A percentile compares a stretch with the other conserved stretches of the same genome.
Conservation (phyloP, 2,113 vertebrate genomes). For the Bagarius yarrelli region DNA sequence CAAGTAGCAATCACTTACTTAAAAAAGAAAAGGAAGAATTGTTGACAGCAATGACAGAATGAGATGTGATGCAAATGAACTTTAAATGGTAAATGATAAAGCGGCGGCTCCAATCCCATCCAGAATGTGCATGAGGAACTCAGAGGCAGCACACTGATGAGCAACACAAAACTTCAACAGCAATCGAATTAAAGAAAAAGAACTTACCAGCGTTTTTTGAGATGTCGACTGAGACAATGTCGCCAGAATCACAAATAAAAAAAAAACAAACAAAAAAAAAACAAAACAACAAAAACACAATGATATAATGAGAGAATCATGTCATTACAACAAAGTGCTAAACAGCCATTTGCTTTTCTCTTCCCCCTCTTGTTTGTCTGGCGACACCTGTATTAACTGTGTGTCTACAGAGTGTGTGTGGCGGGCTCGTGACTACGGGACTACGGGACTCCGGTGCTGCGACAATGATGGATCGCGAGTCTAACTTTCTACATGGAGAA, state of each 20-base stretch:
- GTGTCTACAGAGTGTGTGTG: neutral
- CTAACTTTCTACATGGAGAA: constrained; percentile 21
- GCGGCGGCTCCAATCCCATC: constrained; percentile 28
- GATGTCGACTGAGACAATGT: constrained; percentile 61
- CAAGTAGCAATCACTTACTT: constrained; percentile 6
- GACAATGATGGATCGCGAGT: constrained; percentile 30
- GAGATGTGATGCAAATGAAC: constrained; percentile 33
- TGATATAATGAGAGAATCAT: constrained; percentile 55
- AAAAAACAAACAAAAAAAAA: constrained; percentile 49
- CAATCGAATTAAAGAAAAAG: constrained; percentile 47
- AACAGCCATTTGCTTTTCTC: neutral
- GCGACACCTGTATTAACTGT: neutral
- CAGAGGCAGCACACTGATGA: constrained; percentile 41
- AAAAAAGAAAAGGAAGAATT: neutral
- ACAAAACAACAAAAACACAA: constrained; percentile 45
- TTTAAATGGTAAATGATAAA: neutral
- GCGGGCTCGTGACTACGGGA: neutral
- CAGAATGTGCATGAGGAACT: constrained; percentile 46
- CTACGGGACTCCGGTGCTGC: neutral
- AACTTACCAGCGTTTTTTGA: constrained; percentile 64
- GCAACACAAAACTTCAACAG: constrained; percentile 32
- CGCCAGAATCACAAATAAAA: constrained; percentile 55
- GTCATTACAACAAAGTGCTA: constrained; percentile 44
- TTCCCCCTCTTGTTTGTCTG: neutral
- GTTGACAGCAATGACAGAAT: constrained; percentile 32